Percentiles rank a stretch among this genome's conserved stretches.
Conservation (phyloP, 2,113 vertebrate genomes). For the Rhinopomastus cyanomelas region DNA sequence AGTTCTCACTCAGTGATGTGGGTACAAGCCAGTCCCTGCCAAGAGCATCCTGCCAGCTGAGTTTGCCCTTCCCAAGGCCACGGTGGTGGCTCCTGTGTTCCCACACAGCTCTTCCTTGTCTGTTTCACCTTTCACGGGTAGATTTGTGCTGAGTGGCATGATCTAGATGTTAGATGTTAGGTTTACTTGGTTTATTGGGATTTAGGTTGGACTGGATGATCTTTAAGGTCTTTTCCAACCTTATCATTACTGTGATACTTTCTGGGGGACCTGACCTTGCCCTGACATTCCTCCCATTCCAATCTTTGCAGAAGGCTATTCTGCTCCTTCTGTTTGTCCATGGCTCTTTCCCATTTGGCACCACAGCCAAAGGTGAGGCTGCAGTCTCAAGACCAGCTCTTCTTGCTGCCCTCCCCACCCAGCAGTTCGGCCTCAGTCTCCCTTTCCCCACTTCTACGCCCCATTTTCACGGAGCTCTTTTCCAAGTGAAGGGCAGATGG, state of each 20-base stretch:
- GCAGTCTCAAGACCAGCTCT: background rate
- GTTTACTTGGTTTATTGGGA: too few species aligned
- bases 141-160: too few species aligned
- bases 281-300: background rate
- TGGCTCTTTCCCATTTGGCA: background rate
- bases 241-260: too few species aligned
- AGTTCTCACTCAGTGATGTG: fast-evolving
- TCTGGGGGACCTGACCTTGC: background rate
- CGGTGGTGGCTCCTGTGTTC: fast-evolving
- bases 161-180: too few species aligned
- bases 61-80: background rate
- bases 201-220: too few species aligned
- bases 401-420: background rate
- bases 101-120: background rate
- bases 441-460: background rate
- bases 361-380: background rate
- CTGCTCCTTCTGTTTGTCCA: background rate
- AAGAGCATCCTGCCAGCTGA: background rate
- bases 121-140: background rate
- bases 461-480: background rate
- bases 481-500: background rate
- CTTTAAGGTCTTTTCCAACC: too few species aligned
- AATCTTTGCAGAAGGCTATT: background rate
- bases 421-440: background rate
- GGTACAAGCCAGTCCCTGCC: fast-evolving